A percentile compares a stretch with the other conserved stretches of the same genome.
These are phyloP conservation scores for Bufotes viridis DNA, from an alignment of 2,797 vertebrate genomes.

Conservation along the genomic window DNA sequence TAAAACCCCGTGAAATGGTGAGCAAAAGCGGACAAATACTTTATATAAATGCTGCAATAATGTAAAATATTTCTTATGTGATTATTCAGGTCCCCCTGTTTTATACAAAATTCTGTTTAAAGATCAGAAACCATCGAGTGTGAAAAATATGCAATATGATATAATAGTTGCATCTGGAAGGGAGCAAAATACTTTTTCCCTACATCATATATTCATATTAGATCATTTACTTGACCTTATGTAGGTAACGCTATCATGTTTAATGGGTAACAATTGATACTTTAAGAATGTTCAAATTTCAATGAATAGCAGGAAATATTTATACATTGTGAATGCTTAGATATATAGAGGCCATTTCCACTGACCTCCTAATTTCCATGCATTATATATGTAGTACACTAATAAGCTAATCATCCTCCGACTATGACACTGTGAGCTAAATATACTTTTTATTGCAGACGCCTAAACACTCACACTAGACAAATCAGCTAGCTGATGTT, in stretches of 20 bases:
- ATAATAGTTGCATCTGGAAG: no score
- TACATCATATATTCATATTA: neutral
- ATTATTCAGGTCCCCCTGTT: no score
- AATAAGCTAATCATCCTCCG: conserved; percentile 27
- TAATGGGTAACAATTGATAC: neutral
- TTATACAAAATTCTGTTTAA: no score
- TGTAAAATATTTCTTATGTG: no score
- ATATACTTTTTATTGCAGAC: conserved; percentile 43
- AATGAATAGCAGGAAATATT: neutral
- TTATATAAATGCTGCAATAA: no score
- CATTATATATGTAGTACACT: neutral
- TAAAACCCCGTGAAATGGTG: no score
- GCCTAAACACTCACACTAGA: conserved; percentile 38
- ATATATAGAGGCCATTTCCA: neutral
- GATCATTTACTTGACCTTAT: neutral
- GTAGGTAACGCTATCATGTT: no score
- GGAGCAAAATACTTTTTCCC: no score
- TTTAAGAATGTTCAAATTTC: neutral
- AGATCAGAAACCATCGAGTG: no score
- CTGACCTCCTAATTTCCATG: neutral
- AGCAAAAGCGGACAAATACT: no score
- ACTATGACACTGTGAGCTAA: conserved; percentile 27
- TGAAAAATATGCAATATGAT: no score
- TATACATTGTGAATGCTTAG: neutral
- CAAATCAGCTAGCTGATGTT: conserved; percentile 49